Conservation (phyloP, 2,797 vertebrate genomes). For the Notoglanidium macrostoma region DNA sequence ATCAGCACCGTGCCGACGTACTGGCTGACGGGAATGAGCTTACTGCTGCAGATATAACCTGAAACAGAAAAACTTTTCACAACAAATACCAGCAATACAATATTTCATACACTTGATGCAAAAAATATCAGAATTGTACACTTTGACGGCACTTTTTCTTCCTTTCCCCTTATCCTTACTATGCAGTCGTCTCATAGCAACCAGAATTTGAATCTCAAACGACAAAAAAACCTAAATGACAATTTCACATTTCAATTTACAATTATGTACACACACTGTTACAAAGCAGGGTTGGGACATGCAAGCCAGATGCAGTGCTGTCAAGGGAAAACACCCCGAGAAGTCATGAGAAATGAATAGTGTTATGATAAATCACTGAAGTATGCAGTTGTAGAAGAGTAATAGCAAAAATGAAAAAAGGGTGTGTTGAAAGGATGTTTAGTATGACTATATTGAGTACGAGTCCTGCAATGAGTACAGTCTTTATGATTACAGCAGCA, state of each 20-base stretch:
- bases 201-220: neutral
- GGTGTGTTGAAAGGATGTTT: neutral
- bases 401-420: neutral
- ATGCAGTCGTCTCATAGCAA: neutral
- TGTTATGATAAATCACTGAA: neutral
- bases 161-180: neutral
- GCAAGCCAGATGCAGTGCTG: neutral
- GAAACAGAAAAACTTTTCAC: conserved; percentile 20
- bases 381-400: neutral
- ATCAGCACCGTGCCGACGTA: conserved; percentile 84
- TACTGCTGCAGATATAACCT: conserved; percentile 88
- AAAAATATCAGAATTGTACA: neutral
- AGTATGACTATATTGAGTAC: neutral
- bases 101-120: neutral
- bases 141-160: neutral
- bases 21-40: conserved; percentile 85
- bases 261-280: too few relatives aligned
- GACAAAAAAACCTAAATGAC: neutral
- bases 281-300: neutral
- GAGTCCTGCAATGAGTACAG: neutral
- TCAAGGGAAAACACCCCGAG: neutral
- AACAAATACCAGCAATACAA: neutral
- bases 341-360: neutral
- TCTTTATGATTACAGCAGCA: neutral
- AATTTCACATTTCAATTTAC: too few relatives aligned